phyloP scores from a whole-genome alignment of 1,140 invertebrate species.

The Formica exsecta region DNA sequence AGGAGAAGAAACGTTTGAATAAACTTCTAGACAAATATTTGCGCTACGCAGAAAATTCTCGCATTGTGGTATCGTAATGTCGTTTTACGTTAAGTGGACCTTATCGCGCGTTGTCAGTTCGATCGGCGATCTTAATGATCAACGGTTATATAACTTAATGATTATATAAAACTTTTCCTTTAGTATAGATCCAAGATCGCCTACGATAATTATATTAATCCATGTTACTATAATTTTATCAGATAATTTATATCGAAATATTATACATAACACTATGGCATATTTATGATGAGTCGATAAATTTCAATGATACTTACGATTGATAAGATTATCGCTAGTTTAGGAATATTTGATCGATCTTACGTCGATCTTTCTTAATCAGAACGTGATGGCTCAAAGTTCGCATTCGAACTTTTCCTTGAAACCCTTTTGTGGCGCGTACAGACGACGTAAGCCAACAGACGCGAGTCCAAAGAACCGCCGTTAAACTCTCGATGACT shows the following conservation, averaged over 20 bases:
- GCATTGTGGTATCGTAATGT: conserved; percentile 24
- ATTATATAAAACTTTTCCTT: not conserved
- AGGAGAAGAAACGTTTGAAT: conserved; percentile 39
- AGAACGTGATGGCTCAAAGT: not conserved
- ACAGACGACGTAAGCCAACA: not conserved
- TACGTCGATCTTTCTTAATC: not conserved
- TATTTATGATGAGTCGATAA: not conserved
- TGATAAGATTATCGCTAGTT: not conserved
- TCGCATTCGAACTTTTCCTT: not conserved
- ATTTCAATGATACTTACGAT: not conserved
- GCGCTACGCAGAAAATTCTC: conserved; percentile 15
- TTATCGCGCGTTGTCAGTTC: conserved; percentile 39
- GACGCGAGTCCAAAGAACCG: conserved; percentile 3
- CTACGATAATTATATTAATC: not conserved
- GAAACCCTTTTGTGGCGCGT: not conserved
- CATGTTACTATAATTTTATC: not conserved
- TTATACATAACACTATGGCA: not conserved
- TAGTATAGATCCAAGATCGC: not conserved
- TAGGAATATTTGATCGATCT: not conserved
- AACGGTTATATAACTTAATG: not conserved
- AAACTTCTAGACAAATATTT: conserved; percentile 59
- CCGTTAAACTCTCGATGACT: conserved; percentile 54
- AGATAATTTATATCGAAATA: not conserved
- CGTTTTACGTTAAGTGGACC: conserved; percentile 26
- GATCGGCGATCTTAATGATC: conserved; percentile 5